Evolutionary conservation across 2,888 invertebrate species (phyloP).

Genomic region (Cyclophora albipunctata): DNA sequence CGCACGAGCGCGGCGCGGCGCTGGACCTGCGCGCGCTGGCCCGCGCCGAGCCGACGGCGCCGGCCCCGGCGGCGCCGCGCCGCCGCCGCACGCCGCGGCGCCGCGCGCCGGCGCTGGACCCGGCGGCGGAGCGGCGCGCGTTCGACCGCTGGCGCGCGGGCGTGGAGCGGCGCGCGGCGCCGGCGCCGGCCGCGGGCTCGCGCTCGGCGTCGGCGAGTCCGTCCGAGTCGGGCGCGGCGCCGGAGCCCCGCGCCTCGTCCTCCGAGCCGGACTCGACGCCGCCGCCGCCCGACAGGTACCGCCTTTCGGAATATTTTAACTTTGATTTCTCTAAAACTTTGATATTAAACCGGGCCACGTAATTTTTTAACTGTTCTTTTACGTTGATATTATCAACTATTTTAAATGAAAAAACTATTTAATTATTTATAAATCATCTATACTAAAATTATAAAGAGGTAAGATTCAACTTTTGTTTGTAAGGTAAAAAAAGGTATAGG

Average conservation of each 20-base stretch:
- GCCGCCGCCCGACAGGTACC: constrained; percentile 18
- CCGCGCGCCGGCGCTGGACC: constrained; percentile 28
- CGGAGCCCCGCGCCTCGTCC: constrained; percentile 6
- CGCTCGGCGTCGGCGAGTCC: constrained; percentile 45
- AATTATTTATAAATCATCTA: too few species aligned
- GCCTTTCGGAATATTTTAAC: constrained; percentile 4
- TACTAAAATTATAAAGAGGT: too few species aligned
- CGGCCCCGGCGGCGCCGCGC: constrained; percentile 22
- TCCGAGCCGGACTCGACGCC: constrained; percentile 11
- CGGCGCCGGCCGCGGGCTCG: constrained; percentile 31
- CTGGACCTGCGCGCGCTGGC: constrained; percentile 29
- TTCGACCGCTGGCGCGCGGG: constrained; percentile 58
- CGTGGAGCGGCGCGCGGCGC: constrained; percentile 39
- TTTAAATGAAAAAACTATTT: too few species aligned
- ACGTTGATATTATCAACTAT: too few species aligned
- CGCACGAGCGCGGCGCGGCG: constrained; percentile 46
- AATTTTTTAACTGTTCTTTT: too few species aligned
- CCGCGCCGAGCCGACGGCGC: constrained; percentile 17
- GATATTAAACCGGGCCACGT: too few species aligned
- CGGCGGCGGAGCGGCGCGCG: constrained; percentile 46
- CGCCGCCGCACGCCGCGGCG: constrained; percentile 28
- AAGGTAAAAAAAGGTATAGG: too few species aligned
- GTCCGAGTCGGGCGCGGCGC: constrained; percentile 16
- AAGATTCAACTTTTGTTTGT: too few species aligned
- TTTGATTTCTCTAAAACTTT: too few species aligned